A percentile compares a stretch with the other conserved stretches of the same genome.
phyloP scores from a whole-genome alignment of 1,140 invertebrate genomes.

The Calephelis nemesis region DNA sequence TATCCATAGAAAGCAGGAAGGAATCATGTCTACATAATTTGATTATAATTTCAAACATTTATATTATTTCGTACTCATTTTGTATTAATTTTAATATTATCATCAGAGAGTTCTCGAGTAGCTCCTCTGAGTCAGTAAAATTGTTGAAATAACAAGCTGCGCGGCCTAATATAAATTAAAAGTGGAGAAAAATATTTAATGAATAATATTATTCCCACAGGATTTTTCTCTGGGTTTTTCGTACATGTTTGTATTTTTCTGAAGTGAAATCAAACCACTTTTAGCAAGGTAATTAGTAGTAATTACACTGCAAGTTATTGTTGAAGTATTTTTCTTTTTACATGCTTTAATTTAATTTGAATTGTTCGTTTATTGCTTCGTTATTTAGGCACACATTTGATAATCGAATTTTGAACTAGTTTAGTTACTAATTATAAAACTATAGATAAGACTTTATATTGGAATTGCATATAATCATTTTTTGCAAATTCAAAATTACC shows the following conservation, averaged over 20 bases:
- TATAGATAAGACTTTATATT: no score
- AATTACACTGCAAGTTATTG: no score
- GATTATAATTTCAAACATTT: neutral
- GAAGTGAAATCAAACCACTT: neutral
- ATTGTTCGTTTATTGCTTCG: no score
- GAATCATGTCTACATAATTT: no score
- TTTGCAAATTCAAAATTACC: no score
- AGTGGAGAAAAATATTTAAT: neutral
- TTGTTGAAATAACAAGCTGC: conserved; percentile 8
- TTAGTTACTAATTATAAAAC: no score
- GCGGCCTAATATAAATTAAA: conserved; percentile 7
- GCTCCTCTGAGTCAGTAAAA: neutral
- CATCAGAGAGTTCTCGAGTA: neutral
- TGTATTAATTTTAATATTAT: neutral
- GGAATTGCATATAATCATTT: no score
- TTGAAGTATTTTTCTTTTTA: no score
- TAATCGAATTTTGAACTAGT: no score
- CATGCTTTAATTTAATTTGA: no score
- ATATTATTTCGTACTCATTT: neutral
- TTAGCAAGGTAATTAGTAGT: neutral
- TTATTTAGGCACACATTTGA: no score
- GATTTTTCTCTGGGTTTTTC: neutral
- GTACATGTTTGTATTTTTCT: neutral
- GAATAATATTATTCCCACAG: neutral
- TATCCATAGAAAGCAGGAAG: no score